Conservation (phyloP, 2,797 vertebrate genomes). For the Hydrocynus forskahlii region DNA sequence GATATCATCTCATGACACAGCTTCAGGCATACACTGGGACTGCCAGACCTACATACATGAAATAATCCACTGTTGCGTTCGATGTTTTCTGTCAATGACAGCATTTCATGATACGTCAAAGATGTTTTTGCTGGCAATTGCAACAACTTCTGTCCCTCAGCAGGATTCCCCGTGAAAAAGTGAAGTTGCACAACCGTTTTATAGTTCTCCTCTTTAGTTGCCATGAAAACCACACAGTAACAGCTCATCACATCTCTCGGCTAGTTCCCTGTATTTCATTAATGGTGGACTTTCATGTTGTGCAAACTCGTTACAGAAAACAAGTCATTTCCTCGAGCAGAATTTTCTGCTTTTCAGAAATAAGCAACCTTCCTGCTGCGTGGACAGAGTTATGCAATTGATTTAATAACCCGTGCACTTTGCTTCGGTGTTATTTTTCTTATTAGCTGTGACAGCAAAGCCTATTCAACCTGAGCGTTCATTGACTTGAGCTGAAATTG, state of each 20-base stretch:
- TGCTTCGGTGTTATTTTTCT: background rate
- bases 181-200: constrained; percentile 30
- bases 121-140: background rate
- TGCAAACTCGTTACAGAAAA: constrained; percentile 57
- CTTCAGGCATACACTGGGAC: background rate
- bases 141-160: background rate
- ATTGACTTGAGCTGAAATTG: background rate
- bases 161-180: constrained; percentile 15
- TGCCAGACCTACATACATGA: background rate
- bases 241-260: constrained; percentile 45
- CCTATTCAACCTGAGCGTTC: background rate
- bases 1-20: constrained; percentile 38
- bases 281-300: constrained; percentile 48
- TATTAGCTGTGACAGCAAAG: background rate
- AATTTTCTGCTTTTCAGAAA: constrained; percentile 22
- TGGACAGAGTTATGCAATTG: constrained; percentile 30
- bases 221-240: constrained; percentile 59
- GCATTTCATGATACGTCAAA: background rate
- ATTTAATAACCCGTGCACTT: background rate
- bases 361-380: constrained; percentile 25
- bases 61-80: background rate
- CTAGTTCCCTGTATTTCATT: constrained; percentile 61
- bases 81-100: background rate
- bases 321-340: constrained; percentile 29
- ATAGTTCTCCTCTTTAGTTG: constrained; percentile 48